Base-by-base conservation (phyloP, 2,797 vertebrate species). In the Mastacembelus armatus region DNA sequence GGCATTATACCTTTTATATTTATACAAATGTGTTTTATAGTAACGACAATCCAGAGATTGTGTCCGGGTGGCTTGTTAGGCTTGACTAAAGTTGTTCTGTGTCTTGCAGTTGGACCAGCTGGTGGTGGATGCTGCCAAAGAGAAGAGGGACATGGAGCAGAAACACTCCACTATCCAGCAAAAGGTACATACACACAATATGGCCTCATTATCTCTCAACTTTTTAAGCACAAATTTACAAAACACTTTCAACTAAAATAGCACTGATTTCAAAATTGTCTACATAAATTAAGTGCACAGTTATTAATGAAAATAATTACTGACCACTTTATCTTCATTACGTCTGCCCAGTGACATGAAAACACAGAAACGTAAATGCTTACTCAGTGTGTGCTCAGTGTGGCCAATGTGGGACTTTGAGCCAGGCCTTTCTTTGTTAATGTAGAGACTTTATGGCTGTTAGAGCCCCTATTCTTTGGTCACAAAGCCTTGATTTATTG, bases 151-250 rank as follows among this genome's bases (percentile, higher is more conserved):
- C 80, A 98, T 99, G 97, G 98, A 99, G 76, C 95, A 94, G 78
- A 99, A 98, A 75, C 98, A 98, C 90, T 98, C 97, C 72, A 99
- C 98, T 74, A 99, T 99, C 86, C 98, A 98, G 52, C 96, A 99
- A 92, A 99, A 99, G 96, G 98, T 99, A 95, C 47, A 57, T 38
- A 57, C 40, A 4, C 44, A 35, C 27, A 56, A 4, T 61, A 39
- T 27, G 30, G 0, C 16, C 18, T 57, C 21, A 38, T 51, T 18
- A 11, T 59, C 15, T 11, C 29, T 62, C 11, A 0, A 10, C n/a
- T n/a, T 36, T 71, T 47, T 22, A 32, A 44, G 12, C 4, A 32
- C 27, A 43, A 30, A 43, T 9, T 1, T 22, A 45, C 10, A 11
- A 27, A 62, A 12, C 5, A 11, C 27, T 24, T 47, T 24, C 61